Conservation (phyloP, 2,113 vertebrate genomes). For the Xenopus tropicalis region DNA sequence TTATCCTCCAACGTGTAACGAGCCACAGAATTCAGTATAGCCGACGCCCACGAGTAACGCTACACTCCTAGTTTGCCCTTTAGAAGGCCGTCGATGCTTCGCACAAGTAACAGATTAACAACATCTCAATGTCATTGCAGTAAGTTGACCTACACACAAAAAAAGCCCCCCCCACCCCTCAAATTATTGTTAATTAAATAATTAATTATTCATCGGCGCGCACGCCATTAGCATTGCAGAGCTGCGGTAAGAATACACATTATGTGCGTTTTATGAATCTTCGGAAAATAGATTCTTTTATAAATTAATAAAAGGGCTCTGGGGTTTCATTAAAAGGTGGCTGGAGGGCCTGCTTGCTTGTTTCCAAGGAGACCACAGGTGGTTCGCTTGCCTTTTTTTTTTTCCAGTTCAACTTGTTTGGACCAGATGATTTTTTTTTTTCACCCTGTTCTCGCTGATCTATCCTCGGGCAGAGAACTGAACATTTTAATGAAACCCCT, state of each 20-base stretch:
- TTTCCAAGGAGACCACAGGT: conserved; percentile 91
- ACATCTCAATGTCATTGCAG: conserved; percentile 67
- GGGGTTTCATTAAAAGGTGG: conserved; percentile 95
- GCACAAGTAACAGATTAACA: conserved; percentile 69
- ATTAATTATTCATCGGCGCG: conserved; percentile 80
- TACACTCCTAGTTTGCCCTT: too few relatives aligned
- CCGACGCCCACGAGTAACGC: too few relatives aligned
- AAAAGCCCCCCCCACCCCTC: conserved; percentile 59
- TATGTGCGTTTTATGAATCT: conserved; percentile 81
- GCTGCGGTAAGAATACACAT: conserved; percentile 75
- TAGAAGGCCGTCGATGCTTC: conserved; percentile 44
- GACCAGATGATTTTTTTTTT: conserved; percentile 77
- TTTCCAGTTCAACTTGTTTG: conserved; percentile 82
- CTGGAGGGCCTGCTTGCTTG: conserved; percentile 84
- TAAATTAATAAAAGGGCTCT: conserved; percentile 89
- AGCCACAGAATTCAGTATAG: too few relatives aligned
- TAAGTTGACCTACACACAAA: conserved; percentile 71
- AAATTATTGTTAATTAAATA: conserved; percentile 86
- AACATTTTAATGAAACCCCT: conserved; percentile 89
- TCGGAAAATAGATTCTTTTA: conserved; percentile 86
- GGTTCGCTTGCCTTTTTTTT: conserved; percentile 70
- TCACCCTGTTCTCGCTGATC: conserved; percentile 70
- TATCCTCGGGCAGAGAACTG: conserved; percentile 75
- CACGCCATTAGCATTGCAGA: conserved; percentile 75
- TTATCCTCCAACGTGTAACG: too few relatives aligned